Evolutionary conservation across 2,888 invertebrate species (phyloP).

Genomic region (Pyrochroa serraticornis): DNA sequence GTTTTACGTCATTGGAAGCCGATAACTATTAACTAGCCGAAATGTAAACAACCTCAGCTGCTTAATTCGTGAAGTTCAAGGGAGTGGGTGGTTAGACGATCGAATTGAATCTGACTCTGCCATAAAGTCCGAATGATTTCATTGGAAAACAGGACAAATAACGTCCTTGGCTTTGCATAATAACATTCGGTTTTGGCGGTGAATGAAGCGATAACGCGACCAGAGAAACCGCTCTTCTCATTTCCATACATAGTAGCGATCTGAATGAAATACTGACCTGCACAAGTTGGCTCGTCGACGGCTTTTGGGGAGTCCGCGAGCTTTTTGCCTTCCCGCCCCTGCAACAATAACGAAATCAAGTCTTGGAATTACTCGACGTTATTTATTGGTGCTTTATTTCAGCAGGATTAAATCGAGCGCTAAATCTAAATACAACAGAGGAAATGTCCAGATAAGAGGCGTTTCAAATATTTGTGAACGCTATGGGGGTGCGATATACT

Average conservation of each 20-base stretch:
- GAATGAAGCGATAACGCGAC: conserved; percentile 2
- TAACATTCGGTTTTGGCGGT: background rate
- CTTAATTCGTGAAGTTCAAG: too few species aligned
- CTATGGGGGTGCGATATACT: background rate
- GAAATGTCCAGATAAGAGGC: conserved; percentile 1
- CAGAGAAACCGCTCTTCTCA: background rate
- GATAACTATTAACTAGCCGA: too few species aligned
- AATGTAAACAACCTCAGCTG: too few species aligned
- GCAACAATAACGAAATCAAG: background rate
- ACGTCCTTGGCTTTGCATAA: background rate
- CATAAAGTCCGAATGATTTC: too few species aligned
- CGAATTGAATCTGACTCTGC: too few species aligned
- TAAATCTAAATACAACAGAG: conserved; percentile 12
- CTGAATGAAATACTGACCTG: background rate
- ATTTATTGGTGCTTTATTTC: conserved; percentile 9
- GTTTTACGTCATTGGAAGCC: too few species aligned
- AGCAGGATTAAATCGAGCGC: conserved; percentile 4
- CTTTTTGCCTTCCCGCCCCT: too few species aligned
- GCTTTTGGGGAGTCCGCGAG: too few species aligned
- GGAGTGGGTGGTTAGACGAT: too few species aligned
- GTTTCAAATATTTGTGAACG: background rate
- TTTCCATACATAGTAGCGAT: background rate
- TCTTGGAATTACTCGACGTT: background rate
- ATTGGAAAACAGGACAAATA: background rate
- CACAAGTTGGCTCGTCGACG: too few species aligned